phyloP scores from a whole-genome alignment of 2,888 invertebrate genomes.

The Erannis defoliaria region DNA sequence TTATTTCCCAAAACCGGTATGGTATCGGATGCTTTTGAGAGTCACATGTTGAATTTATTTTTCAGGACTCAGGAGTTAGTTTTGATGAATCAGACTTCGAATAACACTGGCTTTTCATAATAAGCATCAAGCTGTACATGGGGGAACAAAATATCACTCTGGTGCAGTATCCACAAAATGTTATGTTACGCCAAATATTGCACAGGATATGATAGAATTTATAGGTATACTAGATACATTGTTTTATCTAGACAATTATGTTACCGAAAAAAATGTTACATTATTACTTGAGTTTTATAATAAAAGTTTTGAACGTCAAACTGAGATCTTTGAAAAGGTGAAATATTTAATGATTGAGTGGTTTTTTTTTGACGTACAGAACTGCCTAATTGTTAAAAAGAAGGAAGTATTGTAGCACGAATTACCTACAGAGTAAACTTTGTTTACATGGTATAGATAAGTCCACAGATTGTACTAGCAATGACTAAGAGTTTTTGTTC shows the following conservation, averaged over 20 bases:
- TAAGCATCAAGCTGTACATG: conserved; percentile 11
- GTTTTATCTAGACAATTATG: conserved; percentile 5
- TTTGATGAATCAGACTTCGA: conserved; percentile 62
- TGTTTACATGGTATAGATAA: too few species aligned
- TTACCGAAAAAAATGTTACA: conserved; percentile 2
- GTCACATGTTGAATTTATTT: conserved; percentile 33
- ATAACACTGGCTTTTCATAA: conserved; percentile 69
- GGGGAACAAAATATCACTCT: conserved; percentile 5
- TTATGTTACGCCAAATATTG: conserved; percentile 17
- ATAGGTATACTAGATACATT: conserved; percentile 21
- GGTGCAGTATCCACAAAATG: conserved; percentile 1
- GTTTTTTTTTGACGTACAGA: too few species aligned
- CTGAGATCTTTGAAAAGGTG: too few species aligned
- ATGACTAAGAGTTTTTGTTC: too few species aligned
- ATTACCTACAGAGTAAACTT: too few species aligned
- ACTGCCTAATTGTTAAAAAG: too few species aligned
- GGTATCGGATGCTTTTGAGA: neutral
- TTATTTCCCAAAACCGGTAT: neutral
- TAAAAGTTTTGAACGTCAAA: too few species aligned
- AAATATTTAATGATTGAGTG: too few species aligned
- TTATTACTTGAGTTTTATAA: neutral
- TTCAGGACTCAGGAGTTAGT: conserved; percentile 79
- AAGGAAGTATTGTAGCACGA: too few species aligned
- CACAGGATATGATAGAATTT: conserved; percentile 52
- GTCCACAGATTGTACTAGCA: too few species aligned